A percentile compares a stretch with the other conserved stretches of the same genome.
These are phyloP conservation scores for Drosophila tristis DNA, from an alignment of 1,140 invertebrate genomes.

Conservation along the genomic window DNA sequence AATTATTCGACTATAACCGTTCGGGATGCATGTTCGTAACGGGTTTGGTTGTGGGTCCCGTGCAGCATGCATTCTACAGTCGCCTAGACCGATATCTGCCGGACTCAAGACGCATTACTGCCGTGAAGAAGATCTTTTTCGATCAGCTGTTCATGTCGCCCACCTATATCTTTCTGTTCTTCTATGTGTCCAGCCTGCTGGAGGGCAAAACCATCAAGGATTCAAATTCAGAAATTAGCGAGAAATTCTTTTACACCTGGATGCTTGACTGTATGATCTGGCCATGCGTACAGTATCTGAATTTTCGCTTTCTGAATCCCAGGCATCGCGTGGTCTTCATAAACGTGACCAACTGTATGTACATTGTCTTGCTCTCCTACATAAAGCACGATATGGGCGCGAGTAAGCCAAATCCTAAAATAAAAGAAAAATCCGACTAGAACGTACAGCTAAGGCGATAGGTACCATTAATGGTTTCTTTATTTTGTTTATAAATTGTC, in stretches of 20 bases:
- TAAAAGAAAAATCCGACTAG: neutral
- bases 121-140: slow-evolving; percentile 16
- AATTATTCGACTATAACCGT: slow-evolving; percentile 15
- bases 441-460: neutral
- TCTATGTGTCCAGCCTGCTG: slow-evolving; percentile 24
- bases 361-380: slow-evolving; percentile 37
- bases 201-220: slow-evolving; percentile 16
- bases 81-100: slow-evolving; percentile 4
- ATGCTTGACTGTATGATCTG: slow-evolving; percentile 26
- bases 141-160: slow-evolving; percentile 50
- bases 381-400: slow-evolving; percentile 19
- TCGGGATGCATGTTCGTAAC: slow-evolving; percentile 26
- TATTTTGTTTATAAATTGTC: too few relatives aligned
- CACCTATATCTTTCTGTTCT: slow-evolving; percentile 27
- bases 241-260: slow-evolving; percentile 35
- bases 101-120: neutral
- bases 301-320: slow-evolving; percentile 27
- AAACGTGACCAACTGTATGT: slow-evolving; percentile 29
- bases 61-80: slow-evolving; percentile 39
- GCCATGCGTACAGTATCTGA: slow-evolving; percentile 31
- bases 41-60: slow-evolving; percentile 26
- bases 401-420: neutral
- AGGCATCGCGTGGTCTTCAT: slow-evolving; percentile 25
- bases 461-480: too few relatives aligned
- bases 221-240: slow-evolving; percentile 9